A percentile compares a stretch with the other conserved stretches of the same genome.
Conservation (phyloP, 2,888 invertebrate genomes). For the Adela reaumurella region DNA sequence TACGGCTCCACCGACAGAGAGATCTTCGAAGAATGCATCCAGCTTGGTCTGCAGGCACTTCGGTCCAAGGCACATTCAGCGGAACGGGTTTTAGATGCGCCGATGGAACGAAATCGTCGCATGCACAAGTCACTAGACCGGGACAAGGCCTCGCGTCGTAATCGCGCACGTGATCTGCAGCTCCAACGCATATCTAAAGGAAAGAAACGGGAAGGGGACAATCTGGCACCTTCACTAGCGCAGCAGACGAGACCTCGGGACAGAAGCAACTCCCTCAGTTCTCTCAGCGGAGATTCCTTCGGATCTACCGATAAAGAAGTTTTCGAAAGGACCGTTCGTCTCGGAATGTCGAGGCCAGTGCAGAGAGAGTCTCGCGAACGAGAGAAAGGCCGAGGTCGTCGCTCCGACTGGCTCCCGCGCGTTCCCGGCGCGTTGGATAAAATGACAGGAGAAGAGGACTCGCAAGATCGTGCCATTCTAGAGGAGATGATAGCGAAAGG, state of each 20-base stretch:
- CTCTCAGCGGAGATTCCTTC: constrained; percentile 49
- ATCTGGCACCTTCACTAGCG: neutral
- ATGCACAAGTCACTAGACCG: neutral
- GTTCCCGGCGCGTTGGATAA: constrained; percentile 21
- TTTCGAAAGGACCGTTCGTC: constrained; percentile 74
- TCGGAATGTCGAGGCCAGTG: constrained; percentile 58
- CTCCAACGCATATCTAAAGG: neutral
- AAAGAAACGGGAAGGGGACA: constrained; percentile 8
- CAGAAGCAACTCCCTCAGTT: constrained; percentile 39
- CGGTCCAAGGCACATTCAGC: neutral
- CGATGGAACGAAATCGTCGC: neutral
- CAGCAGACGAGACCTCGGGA: constrained; percentile 14
- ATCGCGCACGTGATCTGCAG: neutral
- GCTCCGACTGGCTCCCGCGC: constrained; percentile 5
- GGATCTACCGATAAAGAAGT: constrained; percentile 67
- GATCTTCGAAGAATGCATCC: constrained; percentile 63
- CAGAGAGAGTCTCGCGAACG: constrained; percentile 18
- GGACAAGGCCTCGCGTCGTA: neutral
- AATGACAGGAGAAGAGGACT: constrained; percentile 26
- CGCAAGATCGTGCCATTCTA: constrained; percentile 33
- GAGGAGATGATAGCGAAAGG: constrained; percentile 64
- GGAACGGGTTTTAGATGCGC: neutral
- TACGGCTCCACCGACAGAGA: constrained; percentile 47
- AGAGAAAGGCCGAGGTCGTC: constrained; percentile 16
- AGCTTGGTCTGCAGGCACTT: constrained; percentile 58